Evolutionary conservation across 2,888 invertebrate genomes (phyloP).

Genomic region (Ophioninae sp.): DNA sequence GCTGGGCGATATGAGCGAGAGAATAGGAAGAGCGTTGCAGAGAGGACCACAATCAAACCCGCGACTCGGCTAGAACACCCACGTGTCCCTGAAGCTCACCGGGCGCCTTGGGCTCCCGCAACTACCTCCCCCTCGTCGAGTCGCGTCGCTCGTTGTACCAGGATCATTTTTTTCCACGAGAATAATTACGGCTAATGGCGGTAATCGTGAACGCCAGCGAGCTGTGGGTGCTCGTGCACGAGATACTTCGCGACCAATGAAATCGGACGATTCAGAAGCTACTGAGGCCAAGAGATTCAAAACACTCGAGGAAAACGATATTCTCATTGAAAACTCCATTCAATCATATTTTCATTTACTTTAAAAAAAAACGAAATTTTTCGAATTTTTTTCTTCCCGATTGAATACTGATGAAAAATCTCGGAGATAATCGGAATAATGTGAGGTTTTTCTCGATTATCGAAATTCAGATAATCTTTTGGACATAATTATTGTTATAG

Average conservation of each 20-base stretch:
- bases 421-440: too few species aligned
- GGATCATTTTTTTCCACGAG: conserved; percentile 64
- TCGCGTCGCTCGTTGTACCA: conserved; percentile 63
- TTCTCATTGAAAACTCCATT: background rate
- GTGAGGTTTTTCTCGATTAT: too few species aligned
- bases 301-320: background rate
- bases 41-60: conserved; percentile 26
- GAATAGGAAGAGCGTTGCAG: conserved; percentile 1
- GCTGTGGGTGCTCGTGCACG: conserved; percentile 1
- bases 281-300: background rate
- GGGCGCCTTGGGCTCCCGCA: background rate
- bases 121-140: background rate
- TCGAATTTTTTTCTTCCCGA: too few species aligned
- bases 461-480: too few species aligned
- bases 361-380: too few species aligned
- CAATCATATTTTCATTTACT: too few species aligned
- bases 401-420: too few species aligned
- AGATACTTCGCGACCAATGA: background rate
- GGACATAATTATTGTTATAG: too few species aligned
- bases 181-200: conserved; percentile 78
- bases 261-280: background rate
- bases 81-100: conserved; percentile 73
- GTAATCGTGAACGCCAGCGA: conserved; percentile 69
- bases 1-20: conserved; percentile 28
- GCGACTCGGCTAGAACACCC: conserved; percentile 71